Conservation (phyloP, 2,113 vertebrate species). For the Callionymus lyra region DNA sequence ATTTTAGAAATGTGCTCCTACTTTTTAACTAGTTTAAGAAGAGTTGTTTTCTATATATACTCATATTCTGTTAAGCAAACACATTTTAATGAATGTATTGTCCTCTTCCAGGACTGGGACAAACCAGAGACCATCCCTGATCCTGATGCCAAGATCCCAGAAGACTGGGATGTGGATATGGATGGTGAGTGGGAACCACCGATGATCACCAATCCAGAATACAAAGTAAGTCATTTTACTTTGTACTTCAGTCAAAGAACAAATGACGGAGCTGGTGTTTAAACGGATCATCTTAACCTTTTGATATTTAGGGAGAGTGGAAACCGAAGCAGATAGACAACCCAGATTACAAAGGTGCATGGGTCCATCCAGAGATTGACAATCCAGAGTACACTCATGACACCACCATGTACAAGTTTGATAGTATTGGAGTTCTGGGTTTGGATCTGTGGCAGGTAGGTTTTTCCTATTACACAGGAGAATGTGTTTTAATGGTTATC, state of each 20-base stretch:
- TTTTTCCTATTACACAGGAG: no score
- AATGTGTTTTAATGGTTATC: not conserved
- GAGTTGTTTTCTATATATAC: no score
- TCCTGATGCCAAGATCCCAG: conserved; percentile 65
- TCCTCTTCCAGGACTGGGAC: conserved; percentile 67
- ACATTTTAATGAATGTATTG: not conserved
- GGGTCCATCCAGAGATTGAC: conserved; percentile 71
- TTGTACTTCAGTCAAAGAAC: no score
- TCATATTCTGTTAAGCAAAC: no score
- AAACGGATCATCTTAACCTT: not conserved
- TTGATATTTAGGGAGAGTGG: conserved; percentile 62
- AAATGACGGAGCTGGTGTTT: no score
- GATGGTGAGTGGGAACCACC: conserved; percentile 69
- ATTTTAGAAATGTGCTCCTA: no score
- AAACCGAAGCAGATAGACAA: conserved; percentile 70
- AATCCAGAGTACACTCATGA: conserved; percentile 61
- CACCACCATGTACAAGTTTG: conserved; percentile 63
- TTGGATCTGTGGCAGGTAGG: conserved; percentile 80
- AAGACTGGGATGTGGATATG: conserved; percentile 68
- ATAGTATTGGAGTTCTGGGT: conserved; percentile 68
- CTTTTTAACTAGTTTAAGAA: no score
- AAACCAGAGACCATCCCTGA: conserved; percentile 69
- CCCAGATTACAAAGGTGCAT: conserved; percentile 66
- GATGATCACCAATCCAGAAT: conserved; percentile 68
- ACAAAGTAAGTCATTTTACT: conserved; percentile 55